Base-by-base conservation (phyloP, 2,888 invertebrate genomes). In the Pecten maximus region DNA sequence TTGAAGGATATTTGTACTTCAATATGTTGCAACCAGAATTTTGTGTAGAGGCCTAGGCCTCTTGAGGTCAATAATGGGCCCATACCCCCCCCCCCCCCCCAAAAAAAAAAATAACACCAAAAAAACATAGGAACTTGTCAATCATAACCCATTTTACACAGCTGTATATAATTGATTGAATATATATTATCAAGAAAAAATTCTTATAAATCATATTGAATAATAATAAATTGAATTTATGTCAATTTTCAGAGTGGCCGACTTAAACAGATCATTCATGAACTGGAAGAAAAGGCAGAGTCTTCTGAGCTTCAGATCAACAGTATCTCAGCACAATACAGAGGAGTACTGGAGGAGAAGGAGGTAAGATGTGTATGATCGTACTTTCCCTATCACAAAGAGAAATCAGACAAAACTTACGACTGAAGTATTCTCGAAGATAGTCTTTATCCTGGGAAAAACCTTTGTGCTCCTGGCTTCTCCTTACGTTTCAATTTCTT, bases 281-380 rank as follows among this genome's bases (percentile, higher is more conserved):
- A 96, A 88, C 92, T 95, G 48, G 94, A 95, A 87, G 96, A 96
- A 89, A 96, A 96, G 87, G 95, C 96, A 4, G 95, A 96, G 91
- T 94, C 96, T 1, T 94, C 96, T 4, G 96, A 96, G 90, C 93
- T 96, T 12, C 96, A 96, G 93, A 95, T 96, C 90, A 95, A 96
- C 92, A 93, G 94, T 28, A 95, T 96, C 50, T 96, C 96, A 19
- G 90, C 94, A 23, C 94, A 96, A 90, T 96, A 96, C 90, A 91
- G 96, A 48, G 91, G 92, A 23, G 91, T 95, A 35, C 93, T 96
- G 87, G 94, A 95, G 54, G 93, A 94, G 35, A 96, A 95, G 93
- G 96, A 96, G 95, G 96, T 96, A 92, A 74, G 91, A 3, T 23
- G 19, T 40, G 40, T 40, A 39, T 23, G 15, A 39, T 23, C 28